Evolutionary conservation across 2,797 vertebrate species (phyloP).

Genomic region (Sitta carolinensis): DNA sequence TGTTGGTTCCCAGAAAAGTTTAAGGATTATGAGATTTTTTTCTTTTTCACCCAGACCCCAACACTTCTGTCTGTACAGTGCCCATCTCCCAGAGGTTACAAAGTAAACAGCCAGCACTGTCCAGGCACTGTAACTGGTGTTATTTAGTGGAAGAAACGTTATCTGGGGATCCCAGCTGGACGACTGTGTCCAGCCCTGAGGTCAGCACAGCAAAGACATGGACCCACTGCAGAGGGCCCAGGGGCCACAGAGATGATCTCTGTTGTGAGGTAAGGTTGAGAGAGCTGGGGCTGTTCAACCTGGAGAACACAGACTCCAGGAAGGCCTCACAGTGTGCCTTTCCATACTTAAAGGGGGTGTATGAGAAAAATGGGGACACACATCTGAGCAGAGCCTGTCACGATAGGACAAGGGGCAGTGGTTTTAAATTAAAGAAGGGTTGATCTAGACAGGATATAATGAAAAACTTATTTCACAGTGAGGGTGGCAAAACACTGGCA

Average conservation of each 20-base stretch:
- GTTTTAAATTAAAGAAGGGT: neutral
- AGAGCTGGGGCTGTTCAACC: neutral
- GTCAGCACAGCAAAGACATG: neutral
- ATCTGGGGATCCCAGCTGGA: neutral
- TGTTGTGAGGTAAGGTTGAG: neutral
- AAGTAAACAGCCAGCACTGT: neutral
- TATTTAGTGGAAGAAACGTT: neutral
- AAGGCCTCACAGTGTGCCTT: neutral
- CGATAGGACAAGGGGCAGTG: fast-evolving
- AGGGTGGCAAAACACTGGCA: neutral
- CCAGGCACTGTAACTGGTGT: neutral
- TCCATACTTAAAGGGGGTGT: neutral
- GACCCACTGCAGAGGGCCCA: neutral
- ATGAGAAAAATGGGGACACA: neutral
- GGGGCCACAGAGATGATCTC: neutral
- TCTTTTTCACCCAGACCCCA: neutral
- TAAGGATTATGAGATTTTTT: neutral
- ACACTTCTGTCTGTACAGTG: neutral
- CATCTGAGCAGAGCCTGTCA: neutral
- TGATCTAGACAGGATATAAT: neutral
- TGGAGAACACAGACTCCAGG: neutral
- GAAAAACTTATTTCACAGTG: neutral
- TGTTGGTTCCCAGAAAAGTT: fast-evolving
- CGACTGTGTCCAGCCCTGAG: neutral
- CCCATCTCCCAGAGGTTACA: neutral